Base-by-base conservation (phyloP, 2,888 invertebrate genomes). In the Diadromus collaris region DNA sequence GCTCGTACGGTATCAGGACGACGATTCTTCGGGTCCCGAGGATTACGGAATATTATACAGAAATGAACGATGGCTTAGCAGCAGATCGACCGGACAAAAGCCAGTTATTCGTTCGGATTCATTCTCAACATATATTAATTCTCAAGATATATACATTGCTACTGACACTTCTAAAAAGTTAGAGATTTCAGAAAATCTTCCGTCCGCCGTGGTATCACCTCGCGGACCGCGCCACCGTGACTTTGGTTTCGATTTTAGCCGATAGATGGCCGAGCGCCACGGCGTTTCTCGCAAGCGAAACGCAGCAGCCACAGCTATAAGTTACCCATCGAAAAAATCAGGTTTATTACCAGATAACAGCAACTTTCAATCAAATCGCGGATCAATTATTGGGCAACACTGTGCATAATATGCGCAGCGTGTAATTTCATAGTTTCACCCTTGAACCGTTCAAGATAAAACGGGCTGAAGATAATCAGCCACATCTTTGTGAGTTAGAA, bases 371-470 rank as follows among this genome's bases (percentile, higher is more conserved):
- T 79, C 71, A 71, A 71, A 46, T 21, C 10, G 29, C 32, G 9
- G 75, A 63, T 68, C 67, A 41, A 67, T 24, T 32, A 58, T 46
- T 34, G 21, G 21, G 56, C 63, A 71, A 64, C 64, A 41, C 27
- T 32, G 24, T n/a, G 21, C 13, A 70, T 60, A 24, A 46, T 70
- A 32, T 5, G 58, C 58, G 63, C 41, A 63, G 61, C 56, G 29
- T 74, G 78, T 67, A 79, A 79, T 79, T 79, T 79, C 34, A 76
- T 63, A 64, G 51, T 63, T 41, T 44, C 54, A 72, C 76, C 75
- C 68, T 76, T 68, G 68, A 48, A 38, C 68, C 71, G 44, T 71
- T 76, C 32, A 48, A 76, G 71, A 79, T 76, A 68, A 69, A 75
- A 72, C 75, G 21, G 69, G 64, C 56, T 46, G 44, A 64, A 46